A percentile compares a stretch with the other conserved stretches of the same genome.
phyloP scores from a whole-genome alignment of 2,888 invertebrate species.

The Agapostemon virescens region DNA sequence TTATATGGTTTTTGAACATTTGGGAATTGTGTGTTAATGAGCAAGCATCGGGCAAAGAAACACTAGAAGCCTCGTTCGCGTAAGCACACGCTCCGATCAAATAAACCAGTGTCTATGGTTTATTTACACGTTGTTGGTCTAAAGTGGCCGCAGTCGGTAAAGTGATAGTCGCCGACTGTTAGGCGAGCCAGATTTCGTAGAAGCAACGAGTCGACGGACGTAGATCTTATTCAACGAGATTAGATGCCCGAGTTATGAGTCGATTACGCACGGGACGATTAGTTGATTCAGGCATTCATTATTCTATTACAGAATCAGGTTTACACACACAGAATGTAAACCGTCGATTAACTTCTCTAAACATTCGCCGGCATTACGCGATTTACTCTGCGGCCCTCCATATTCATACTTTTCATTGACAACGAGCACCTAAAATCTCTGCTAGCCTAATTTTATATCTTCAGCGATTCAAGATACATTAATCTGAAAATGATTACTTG shows the following conservation, averaged over 20 bases:
- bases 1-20: too few relatives aligned
- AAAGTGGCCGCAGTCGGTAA: slow-evolving; percentile 67
- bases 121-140: slow-evolving; percentile 70
- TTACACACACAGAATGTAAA: slow-evolving; percentile 31
- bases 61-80: slow-evolving; percentile 6
- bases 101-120: slow-evolving; percentile 65
- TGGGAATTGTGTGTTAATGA: not conserved
- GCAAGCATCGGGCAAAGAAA: not conserved
- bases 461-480: too few relatives aligned
- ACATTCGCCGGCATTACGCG: not conserved
- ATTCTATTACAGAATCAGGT: slow-evolving; percentile 36
- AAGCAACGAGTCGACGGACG: slow-evolving; percentile 50
- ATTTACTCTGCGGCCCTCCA: not conserved
- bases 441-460: too few relatives aligned
- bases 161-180: slow-evolving; percentile 71
- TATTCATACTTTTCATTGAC: too few relatives aligned
- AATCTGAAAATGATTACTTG: too few relatives aligned
- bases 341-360: slow-evolving; percentile 9
- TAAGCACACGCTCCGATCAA: slow-evolving; percentile 33
- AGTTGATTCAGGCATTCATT: slow-evolving; percentile 41
- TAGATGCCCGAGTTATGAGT: slow-evolving; percentile 44
- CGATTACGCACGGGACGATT: slow-evolving; percentile 41
- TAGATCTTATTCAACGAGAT: slow-evolving; percentile 62
- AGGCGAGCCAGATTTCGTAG: slow-evolving; percentile 63
- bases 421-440: too few relatives aligned